Evolutionary conservation across 2,888 invertebrate genomes (phyloP).

Genomic region (Himalopsyche japonica): DNA sequence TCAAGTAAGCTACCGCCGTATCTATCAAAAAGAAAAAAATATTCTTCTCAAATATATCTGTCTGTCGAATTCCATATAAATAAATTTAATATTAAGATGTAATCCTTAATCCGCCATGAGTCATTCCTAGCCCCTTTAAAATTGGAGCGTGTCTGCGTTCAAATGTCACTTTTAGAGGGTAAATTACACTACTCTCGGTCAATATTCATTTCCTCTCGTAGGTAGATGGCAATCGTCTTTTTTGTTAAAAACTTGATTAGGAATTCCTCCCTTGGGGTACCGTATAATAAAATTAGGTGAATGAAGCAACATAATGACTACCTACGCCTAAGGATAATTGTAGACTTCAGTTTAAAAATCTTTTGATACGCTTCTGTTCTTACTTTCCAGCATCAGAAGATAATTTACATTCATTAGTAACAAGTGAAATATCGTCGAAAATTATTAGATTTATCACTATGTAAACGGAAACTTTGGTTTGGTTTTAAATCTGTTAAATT

Average conservation of each 20-base stretch:
- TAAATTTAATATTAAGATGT: too few species aligned
- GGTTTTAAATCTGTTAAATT: too few species aligned
- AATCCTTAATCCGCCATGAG: neutral
- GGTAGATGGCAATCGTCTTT: neutral
- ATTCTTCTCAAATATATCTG: too few species aligned
- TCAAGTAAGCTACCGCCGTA: too few species aligned
- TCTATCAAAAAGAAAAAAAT: too few species aligned
- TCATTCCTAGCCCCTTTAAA: neutral
- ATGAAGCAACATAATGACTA: neutral
- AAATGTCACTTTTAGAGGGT: neutral
- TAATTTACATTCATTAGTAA: too few species aligned
- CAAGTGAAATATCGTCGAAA: too few species aligned
- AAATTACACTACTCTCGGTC: neutral
- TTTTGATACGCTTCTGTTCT: neutral
- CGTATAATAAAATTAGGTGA: neutral
- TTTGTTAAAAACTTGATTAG: neutral
- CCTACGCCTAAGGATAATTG: neutral
- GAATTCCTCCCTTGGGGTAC: neutral
- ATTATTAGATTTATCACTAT: too few species aligned
- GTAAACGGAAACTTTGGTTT: too few species aligned
- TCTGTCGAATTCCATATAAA: too few species aligned
- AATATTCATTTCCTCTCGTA: neutral
- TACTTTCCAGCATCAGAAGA: too few species aligned
- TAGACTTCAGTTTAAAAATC: neutral
- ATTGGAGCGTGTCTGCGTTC: neutral